Percentiles rank a stretch among this genome's conserved stretches.
phyloP scores from a whole-genome alignment of 2,797 vertebrate genomes.

The Schizothorax lantsangensis region DNA sequence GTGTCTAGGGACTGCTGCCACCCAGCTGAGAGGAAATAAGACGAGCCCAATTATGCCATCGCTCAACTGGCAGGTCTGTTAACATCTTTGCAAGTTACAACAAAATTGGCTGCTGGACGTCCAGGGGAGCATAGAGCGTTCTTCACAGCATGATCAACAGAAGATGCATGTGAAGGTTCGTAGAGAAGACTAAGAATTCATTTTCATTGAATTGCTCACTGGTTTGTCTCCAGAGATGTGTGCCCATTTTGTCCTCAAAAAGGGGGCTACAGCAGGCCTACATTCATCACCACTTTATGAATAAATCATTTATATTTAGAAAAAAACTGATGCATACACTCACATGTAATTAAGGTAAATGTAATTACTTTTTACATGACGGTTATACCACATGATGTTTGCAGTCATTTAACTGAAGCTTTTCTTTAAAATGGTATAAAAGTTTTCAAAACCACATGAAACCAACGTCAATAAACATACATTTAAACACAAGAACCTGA shows the following conservation, averaged over 20 bases:
- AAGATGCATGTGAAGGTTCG: background rate
- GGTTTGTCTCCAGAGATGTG: constrained; percentile 10
- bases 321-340: background rate
- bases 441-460: background rate
- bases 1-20: constrained; percentile 46
- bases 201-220: constrained; percentile 16
- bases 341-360: background rate
- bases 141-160: constrained; percentile 1
- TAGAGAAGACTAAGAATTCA: background rate
- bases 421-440: background rate
- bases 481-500: background rate
- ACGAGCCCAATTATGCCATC: constrained; percentile 65
- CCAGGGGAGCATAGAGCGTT: background rate
- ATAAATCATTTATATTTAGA: background rate
- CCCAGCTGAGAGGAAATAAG: constrained; percentile 67
- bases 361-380: background rate
- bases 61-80: constrained; percentile 62
- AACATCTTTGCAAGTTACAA: constrained; percentile 36
- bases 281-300: background rate
- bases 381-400: background rate
- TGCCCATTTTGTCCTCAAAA: constrained; percentile 17
- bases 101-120: constrained; percentile 16
- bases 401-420: background rate
- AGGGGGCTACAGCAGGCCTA: background rate
- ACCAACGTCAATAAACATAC: background rate